Percentiles rank a stretch among this genome's conserved stretches.
These are phyloP conservation scores for Hucho hucho DNA, from an alignment of 2,113 vertebrate species.

Conservation along the genomic window DNA sequence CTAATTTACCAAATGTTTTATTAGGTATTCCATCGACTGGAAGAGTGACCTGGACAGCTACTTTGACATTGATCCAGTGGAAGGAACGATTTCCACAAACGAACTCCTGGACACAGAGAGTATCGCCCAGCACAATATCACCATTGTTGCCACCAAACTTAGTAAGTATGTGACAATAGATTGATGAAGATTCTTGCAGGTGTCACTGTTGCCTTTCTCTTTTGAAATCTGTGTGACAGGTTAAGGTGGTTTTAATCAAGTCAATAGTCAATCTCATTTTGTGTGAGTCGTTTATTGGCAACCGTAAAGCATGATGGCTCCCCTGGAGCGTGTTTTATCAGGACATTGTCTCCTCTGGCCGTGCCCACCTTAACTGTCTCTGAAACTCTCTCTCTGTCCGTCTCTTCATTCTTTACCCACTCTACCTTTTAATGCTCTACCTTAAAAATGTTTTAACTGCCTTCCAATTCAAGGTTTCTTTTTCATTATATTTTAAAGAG, in stretches of 20 bases:
- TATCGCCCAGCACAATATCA: slow-evolving; percentile 91
- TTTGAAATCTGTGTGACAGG: slow-evolving; percentile 57
- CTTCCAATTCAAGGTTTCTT: not conserved
- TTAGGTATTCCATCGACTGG: slow-evolving; percentile 95
- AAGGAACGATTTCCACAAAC: slow-evolving; percentile 94
- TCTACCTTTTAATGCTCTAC: not conserved
- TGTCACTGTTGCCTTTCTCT: slow-evolving; percentile 8
- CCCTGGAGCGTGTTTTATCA: slow-evolving; percentile 47
- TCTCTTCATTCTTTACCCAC: too few relatives aligned
- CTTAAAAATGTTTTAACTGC: slow-evolving; percentile 41
- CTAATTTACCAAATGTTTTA: slow-evolving; percentile 46
- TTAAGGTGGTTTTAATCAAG: slow-evolving; percentile 58
- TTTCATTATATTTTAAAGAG: too few relatives aligned
- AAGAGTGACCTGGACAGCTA: slow-evolving; percentile 90
- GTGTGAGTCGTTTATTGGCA: slow-evolving; percentile 60
- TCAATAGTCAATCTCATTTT: slow-evolving; percentile 67
- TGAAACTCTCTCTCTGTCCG: slow-evolving; percentile 7
- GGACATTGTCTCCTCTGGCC: slow-evolving; percentile 48
- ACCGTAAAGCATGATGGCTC: slow-evolving; percentile 62
- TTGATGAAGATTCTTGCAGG: slow-evolving; percentile 36
- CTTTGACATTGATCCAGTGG: slow-evolving; percentile 90
- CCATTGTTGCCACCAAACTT: slow-evolving; percentile 93
- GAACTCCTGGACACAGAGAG: slow-evolving; percentile 91
- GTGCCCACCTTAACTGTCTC: too few relatives aligned
- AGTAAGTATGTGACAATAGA: slow-evolving; percentile 84